Base-by-base conservation (phyloP, 1,140 invertebrate genomes). In the Drosophila micromelanica region DNA sequence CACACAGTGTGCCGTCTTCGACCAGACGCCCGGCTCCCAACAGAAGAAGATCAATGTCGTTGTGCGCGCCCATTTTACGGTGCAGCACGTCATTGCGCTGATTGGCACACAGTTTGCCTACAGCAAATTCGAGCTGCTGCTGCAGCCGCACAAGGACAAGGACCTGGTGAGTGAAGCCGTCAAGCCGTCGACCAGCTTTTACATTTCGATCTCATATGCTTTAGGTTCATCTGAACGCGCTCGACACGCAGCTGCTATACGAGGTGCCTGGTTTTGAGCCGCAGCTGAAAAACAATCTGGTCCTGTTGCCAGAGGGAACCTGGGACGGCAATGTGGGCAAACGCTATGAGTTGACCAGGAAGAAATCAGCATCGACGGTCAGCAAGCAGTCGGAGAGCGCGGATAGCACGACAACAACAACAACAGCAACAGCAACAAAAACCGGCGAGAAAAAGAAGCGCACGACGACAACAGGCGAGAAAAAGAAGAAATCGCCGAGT, bases 1-100 rank as follows among this genome's bases (percentile, higher is more conserved):
- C 73, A 92, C 93, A 49, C 80, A 93, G 72, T 95, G 94, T 82
- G 93, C 93, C 56, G 84, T 95, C 45, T 92, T 93, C 35, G 94
- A 94, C 80, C 92, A 94, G 85, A 93, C 93, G 30, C 92, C 73
- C 81, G 90, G 64, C 69, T 90, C 71, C 65, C 90, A 75, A 82
- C 91, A 85, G 52, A 92, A 87, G 61, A 93, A 92, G 82, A 92
- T 77, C 59, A 92, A 71, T 67, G 93, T 80, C 91, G 92, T 84
- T 63, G 78, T 94, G 12, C 93, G 94, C 23, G 91, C 93, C 4
- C 93, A 93, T 9, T 93, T 91, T 35, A 93, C 93, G 7, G 93
- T 94, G 11, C 82, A 86, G 32, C 91, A 93, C 37, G 80, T 95
- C 5, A 92, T 94, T 30, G 76, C 91, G 20, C 92, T 94, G 46